Evolutionary conservation across 2,888 invertebrate genomes (phyloP).

Genomic region (Ceriagrion tenellum): DNA sequence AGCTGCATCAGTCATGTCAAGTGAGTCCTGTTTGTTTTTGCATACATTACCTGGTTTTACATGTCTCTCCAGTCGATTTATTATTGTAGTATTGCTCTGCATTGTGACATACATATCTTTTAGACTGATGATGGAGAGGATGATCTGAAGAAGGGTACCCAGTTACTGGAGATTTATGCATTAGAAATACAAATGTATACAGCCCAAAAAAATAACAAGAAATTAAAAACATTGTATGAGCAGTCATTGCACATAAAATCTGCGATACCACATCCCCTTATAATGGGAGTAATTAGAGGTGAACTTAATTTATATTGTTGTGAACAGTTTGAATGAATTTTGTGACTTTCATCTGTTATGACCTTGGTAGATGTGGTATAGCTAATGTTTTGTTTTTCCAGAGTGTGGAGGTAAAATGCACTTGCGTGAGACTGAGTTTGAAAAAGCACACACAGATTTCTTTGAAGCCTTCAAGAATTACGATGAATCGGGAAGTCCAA

Average conservation of each 20-base stretch:
- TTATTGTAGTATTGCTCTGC: background rate
- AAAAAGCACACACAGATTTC: constrained; percentile 99
- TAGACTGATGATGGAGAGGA: constrained; percentile 98
- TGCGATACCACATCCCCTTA: constrained; percentile 99
- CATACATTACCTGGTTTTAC: background rate
- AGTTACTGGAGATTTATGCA: constrained; percentile 98
- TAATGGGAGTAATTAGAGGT: constrained; percentile 99
- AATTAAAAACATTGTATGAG: constrained; percentile 96
- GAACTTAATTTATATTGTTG: constrained; percentile 71
- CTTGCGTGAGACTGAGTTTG: constrained; percentile 98
- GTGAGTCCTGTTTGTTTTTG: constrained; percentile 77
- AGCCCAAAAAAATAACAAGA: constrained; percentile 99
- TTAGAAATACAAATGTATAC: constrained; percentile 99
- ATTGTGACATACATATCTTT: constrained; percentile 70
- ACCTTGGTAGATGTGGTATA: background rate
- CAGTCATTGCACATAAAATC: constrained; percentile 99
- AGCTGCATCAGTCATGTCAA: constrained; percentile 98
- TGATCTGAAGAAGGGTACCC: constrained; percentile 98
- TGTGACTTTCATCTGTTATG: background rate
- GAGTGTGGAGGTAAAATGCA: constrained; percentile 99
- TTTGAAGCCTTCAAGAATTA: constrained; percentile 99
- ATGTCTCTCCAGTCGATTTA: background rate
- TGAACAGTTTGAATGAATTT: background rate
- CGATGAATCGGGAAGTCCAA: constrained; percentile 98
- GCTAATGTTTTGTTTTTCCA: constrained; percentile 75